These are phyloP conservation scores for Propithecus perrieri DNA, from an alignment of 2,797 vertebrate species.

Conservation along the genomic window DNA sequence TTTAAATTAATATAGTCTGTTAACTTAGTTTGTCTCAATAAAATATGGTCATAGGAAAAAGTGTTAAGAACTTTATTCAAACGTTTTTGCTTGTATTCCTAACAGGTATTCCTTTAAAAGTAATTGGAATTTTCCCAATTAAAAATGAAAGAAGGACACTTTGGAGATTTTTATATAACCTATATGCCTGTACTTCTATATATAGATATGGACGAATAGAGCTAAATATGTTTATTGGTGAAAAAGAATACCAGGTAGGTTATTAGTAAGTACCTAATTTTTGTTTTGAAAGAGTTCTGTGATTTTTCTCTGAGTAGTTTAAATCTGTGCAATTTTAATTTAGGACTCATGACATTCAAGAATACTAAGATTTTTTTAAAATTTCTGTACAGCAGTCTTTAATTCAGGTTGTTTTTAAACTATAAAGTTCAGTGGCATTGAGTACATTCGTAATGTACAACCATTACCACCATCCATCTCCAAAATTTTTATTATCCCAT, in stretches of 20 bases:
- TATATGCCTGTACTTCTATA: slow-evolving; percentile 91
- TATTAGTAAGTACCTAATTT: slow-evolving; percentile 8
- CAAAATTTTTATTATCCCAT: not conserved
- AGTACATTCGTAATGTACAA: not conserved
- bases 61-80: slow-evolving; percentile 22
- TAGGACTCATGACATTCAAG: not conserved
- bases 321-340: not conserved
- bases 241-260: slow-evolving; percentile 92
- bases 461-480: not conserved
- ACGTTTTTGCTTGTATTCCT: slow-evolving; percentile 60
- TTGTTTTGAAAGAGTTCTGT: not conserved
- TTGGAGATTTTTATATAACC: slow-evolving; percentile 90
- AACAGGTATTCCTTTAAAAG: slow-evolving; percentile 92
- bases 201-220: slow-evolving; percentile 94
- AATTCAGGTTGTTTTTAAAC: not conserved
- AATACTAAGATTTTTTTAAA: not conserved
- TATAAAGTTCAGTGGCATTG: not conserved
- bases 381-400: not conserved
- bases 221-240: slow-evolving; percentile 93
- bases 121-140: slow-evolving; percentile 90
- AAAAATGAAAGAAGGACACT: slow-evolving; percentile 86
- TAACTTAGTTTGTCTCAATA: slow-evolving; percentile 28
- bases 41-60: slow-evolving; percentile 5
- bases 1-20: not conserved
- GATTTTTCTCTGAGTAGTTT: not conserved